These are phyloP conservation scores for Nothura maculosa DNA, from an alignment of 2,797 vertebrate genomes.

Conservation along the genomic window DNA sequence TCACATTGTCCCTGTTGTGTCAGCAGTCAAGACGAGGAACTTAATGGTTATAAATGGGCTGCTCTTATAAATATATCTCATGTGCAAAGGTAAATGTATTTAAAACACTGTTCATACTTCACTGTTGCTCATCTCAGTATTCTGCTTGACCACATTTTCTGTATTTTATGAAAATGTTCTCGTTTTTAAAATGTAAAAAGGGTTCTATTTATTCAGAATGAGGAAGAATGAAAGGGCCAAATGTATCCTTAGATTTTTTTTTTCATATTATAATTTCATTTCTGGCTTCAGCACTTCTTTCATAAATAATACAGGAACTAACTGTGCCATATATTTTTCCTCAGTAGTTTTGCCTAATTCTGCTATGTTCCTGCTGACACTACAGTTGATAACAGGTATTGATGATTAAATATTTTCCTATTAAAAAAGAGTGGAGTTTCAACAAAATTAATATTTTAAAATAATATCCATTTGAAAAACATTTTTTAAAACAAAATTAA, in stretches of 20 bases:
- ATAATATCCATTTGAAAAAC: not conserved
- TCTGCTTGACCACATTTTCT: not conserved
- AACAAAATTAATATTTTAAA: not conserved
- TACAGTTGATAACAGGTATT: not conserved
- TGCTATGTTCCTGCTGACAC: not conserved
- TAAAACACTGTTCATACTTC: not conserved
- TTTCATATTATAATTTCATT: not conserved
- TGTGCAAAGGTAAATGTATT: conserved; percentile 18
- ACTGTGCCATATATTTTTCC: not conserved
- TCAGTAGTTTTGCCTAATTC: not conserved
- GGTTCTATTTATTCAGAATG: not conserved
- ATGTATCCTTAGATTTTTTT: not conserved
- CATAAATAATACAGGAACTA: not conserved
- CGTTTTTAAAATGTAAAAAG: not conserved
- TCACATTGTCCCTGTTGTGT: conserved; percentile 59
- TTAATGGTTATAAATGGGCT: conserved; percentile 61
- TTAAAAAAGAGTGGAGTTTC: not conserved
- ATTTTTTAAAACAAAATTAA: not conserved
- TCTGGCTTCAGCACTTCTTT: not conserved
- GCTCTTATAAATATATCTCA: conserved; percentile 25
- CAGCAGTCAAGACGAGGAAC: conserved; percentile 35
- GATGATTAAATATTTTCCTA: not conserved
- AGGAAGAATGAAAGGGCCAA: not conserved
- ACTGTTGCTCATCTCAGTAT: not conserved
- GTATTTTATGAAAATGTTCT: not conserved